These are phyloP conservation scores for Ostrea edulis DNA, from an alignment of 1,140 invertebrate species.

Conservation along the genomic window DNA sequence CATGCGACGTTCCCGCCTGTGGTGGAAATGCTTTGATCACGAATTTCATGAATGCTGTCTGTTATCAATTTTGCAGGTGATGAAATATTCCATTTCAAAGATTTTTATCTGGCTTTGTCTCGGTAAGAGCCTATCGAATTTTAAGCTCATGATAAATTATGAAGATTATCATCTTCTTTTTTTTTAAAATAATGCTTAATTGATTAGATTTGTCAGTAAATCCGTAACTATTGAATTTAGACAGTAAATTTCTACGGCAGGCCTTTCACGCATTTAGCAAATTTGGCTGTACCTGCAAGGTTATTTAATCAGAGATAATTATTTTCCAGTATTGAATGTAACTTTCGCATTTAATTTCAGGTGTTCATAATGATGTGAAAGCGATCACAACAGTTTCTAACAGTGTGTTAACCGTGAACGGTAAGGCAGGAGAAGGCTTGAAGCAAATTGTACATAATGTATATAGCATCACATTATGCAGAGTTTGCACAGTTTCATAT, in stretches of 20 bases:
- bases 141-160: not conserved
- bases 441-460: too few relatives aligned
- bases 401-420: not conserved
- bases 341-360: not conserved
- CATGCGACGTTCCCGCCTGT: too few relatives aligned
- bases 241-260: not conserved
- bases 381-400: not conserved
- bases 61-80: not conserved
- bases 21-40: not conserved
- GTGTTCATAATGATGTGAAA: not conserved
- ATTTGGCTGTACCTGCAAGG: too few relatives aligned
- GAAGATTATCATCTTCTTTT: too few relatives aligned
- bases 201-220: not conserved
- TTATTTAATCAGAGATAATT: too few relatives aligned
- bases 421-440: not conserved
- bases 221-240: not conserved
- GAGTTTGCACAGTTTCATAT: too few relatives aligned
- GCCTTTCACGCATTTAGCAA: not conserved
- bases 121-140: conserved; percentile 5
- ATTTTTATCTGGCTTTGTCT: conserved; percentile 19
- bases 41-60: not conserved
- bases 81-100: not conserved
- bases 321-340: not conserved
- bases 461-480: too few relatives aligned
- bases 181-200: not conserved